phyloP scores from a whole-genome alignment of 2,113 vertebrate genomes.

The Rhabdomys dilectus region DNA sequence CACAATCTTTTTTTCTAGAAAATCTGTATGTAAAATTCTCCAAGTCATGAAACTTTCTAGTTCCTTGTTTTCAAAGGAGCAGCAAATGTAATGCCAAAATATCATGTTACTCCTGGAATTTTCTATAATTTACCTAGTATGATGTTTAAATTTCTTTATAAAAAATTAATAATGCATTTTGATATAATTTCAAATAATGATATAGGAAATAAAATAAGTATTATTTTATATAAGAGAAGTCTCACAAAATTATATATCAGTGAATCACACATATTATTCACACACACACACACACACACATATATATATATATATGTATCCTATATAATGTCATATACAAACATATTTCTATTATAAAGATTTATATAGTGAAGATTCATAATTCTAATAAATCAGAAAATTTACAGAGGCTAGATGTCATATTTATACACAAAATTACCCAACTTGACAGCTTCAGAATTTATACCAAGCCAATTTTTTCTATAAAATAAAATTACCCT shows the following conservation, averaged over 20 bases:
- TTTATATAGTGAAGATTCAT: neutral
- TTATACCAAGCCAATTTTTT: neutral
- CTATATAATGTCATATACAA: neutral
- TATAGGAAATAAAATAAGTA: neutral
- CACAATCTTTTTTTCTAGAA: neutral
- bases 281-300: too few relatives aligned
- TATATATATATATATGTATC: too few relatives aligned
- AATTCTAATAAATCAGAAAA: constrained; percentile 28
- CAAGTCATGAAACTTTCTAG: neutral
- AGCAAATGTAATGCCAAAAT: neutral
- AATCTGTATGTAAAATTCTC: neutral
- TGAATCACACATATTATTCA: neutral
- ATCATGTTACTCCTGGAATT: neutral
- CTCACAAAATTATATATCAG: neutral
- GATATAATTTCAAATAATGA: neutral
- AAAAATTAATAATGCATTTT: neutral
- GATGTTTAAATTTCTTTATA: neutral
- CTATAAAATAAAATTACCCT: neutral
- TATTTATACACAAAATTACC: neutral
- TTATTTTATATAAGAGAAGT: neutral
- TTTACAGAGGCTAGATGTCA: neutral
- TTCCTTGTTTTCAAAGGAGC: neutral
- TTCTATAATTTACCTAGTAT: neutral
- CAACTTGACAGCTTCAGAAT: neutral
- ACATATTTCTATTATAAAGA: neutral